A percentile compares a stretch with the other conserved stretches of the same genome.
Conservation (phyloP, 2,113 vertebrate species). For the Nymphicus hollandicus region DNA sequence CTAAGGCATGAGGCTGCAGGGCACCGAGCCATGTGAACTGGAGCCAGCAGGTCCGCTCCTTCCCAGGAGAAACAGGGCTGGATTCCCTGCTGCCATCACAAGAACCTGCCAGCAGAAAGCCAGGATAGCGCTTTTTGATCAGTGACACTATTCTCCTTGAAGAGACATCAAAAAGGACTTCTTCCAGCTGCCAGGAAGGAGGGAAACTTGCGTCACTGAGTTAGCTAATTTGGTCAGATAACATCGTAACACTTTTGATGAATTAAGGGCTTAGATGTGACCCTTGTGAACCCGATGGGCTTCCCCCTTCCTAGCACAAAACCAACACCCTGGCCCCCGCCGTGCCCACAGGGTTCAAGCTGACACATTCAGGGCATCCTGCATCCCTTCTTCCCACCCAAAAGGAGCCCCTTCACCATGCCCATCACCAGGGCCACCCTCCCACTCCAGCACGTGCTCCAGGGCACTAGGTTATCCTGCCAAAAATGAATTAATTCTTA, state of each 20-base stretch:
- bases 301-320: not conserved
- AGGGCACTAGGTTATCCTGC: not conserved
- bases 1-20: accelerated
- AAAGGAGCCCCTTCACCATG: not conserved
- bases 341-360: accelerated
- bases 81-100: not conserved
- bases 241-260: accelerated
- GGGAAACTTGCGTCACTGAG: not conserved
- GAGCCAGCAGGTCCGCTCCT: not conserved
- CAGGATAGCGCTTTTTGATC: accelerated
- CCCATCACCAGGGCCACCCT: not conserved
- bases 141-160: accelerated
- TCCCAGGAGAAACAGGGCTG: not conserved
- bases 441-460: accelerated
- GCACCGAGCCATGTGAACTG: accelerated
- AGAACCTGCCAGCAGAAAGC: not conserved
- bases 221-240: not conserved
- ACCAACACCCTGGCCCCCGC: accelerated
- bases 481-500: not conserved
- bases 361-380: not conserved
- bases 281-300: accelerated
- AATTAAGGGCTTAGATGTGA: accelerated
- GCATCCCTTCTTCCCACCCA: not conserved
- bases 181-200: not conserved
- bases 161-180: not conserved